Evolutionary conservation across 2,113 vertebrate genomes (phyloP).

Genomic region (Chloropsis hardwickii): DNA sequence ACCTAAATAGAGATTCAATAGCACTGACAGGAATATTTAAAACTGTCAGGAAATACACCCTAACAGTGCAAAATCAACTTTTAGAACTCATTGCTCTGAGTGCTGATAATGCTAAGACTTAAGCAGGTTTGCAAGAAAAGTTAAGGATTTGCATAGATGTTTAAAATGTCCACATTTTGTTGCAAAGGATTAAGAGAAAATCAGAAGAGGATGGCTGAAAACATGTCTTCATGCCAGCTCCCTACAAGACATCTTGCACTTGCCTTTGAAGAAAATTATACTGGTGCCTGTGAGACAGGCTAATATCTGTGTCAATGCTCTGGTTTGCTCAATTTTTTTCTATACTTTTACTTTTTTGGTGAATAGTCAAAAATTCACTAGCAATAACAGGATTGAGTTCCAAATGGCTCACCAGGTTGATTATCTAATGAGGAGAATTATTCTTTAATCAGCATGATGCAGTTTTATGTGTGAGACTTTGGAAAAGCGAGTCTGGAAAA

Average conservation of each 20-base stretch:
- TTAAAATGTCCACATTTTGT: not conserved
- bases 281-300: not conserved
- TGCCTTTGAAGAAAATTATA: not conserved
- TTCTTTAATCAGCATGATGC: not conserved
- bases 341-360: not conserved
- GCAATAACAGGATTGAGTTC: not conserved
- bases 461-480: not conserved
- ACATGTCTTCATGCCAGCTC: not conserved
- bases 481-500: not conserved
- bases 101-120: not conserved
- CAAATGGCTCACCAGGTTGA: not conserved
- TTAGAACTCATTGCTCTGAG: not conserved
- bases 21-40: not conserved
- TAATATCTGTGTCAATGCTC: not conserved
- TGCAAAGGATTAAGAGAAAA: not conserved
- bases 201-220: not conserved
- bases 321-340: not conserved
- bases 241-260: not conserved
- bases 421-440: not conserved
- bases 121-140: not conserved
- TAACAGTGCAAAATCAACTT: not conserved
- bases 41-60: not conserved
- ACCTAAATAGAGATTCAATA: not conserved
- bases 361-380: not conserved
- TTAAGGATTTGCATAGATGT: not conserved